Base-by-base conservation (phyloP, 30 jellyfish, hydroid and myxozoan genomes). In the Mastigias papua region DNA sequence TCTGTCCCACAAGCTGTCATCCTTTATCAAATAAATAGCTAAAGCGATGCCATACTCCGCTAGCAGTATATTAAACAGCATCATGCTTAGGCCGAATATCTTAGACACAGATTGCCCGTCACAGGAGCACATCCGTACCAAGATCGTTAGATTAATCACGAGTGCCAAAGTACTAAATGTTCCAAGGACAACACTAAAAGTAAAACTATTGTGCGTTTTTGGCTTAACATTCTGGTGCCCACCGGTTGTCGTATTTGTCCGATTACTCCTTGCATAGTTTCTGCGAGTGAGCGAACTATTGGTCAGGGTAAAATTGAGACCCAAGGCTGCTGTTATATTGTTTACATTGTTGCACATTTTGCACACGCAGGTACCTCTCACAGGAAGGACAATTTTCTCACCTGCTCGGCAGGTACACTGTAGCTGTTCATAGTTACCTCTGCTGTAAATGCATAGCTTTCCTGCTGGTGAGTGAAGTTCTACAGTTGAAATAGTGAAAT, bases 31-130 rank as follows among this genome's bases (percentile, higher is more conserved):
- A 64, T 90, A 90, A 19, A 79, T 78, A 0, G 99, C 96, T 34
- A 96, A 28, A 9, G 97, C 97, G 76, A 90, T 76, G 48, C 99
- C 99, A 48, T 96, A 96, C 48, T 81, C 93, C 2, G 99, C 97
- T 17, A 96, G 73, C 31, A 90, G 74, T 9, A 90, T 73, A 34
- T 91, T 90, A 64, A 96, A 96, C 2, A 96, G 86, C 96, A 96
- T 78, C 88, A 91, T 22, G 49, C 95, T 74, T 87, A 96, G 63
- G 60, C 98, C 98, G 69, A 96, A 91, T 6, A 88, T 72, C 48
- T 76, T 87, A 16, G 96, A 51, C 8, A 90, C 96, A 1, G 97
- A 74, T 29, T 91, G 90, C 16, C 81, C 82, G 34, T 89, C 65
- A 63, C 96, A 90, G 1, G 90, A 49, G 66, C 99, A 95, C 89